A percentile compares a stretch with the other conserved stretches of the same genome.
Evolutionary conservation across 2,113 vertebrate species (phyloP).

Genomic region (Rhineura floridana): DNA sequence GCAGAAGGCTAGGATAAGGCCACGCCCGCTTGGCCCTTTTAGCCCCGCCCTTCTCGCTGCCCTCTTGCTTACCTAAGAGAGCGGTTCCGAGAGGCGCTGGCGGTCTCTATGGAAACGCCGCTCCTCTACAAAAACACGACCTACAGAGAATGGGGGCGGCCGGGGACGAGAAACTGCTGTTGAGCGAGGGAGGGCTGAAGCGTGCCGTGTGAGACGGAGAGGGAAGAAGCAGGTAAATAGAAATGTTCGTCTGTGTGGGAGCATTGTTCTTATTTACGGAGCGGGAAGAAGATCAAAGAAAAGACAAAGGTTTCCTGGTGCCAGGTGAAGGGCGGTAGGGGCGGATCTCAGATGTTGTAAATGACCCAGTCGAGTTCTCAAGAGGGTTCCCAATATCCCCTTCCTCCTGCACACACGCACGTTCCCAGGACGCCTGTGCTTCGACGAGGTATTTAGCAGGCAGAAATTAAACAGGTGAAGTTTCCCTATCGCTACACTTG

Average conservation of each 20-base stretch:
- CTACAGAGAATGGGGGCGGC: too few species aligned
- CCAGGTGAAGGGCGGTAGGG: not conserved
- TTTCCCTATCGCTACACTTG: not conserved
- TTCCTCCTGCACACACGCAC: not conserved
- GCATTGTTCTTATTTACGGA: not conserved
- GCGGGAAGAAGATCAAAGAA: not conserved
- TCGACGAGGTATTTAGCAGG: not conserved
- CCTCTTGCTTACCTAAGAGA: too few species aligned
- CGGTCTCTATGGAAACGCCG: conserved; percentile 9
- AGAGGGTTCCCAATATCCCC: too few species aligned
- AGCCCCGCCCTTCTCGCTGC: not conserved
- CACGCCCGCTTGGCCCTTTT: not conserved
- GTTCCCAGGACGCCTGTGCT: not conserved
- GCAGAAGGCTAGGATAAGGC: not conserved
- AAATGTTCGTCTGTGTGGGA: too few species aligned
- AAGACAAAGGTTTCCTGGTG: too few species aligned
- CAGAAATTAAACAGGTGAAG: not conserved
- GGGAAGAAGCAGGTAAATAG: not conserved
- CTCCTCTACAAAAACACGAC: accelerated
- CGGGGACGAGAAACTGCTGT: not conserved
- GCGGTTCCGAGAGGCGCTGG: not conserved
- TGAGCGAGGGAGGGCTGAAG: not conserved
- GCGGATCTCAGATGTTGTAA: too few species aligned
- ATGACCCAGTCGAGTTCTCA: not conserved
- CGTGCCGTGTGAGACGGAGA: not conserved